Evolutionary conservation across 2,797 vertebrate genomes (phyloP), one percentile per base, ranked within the genome.

Genomic region (Microcaecilia unicolor): DNA sequence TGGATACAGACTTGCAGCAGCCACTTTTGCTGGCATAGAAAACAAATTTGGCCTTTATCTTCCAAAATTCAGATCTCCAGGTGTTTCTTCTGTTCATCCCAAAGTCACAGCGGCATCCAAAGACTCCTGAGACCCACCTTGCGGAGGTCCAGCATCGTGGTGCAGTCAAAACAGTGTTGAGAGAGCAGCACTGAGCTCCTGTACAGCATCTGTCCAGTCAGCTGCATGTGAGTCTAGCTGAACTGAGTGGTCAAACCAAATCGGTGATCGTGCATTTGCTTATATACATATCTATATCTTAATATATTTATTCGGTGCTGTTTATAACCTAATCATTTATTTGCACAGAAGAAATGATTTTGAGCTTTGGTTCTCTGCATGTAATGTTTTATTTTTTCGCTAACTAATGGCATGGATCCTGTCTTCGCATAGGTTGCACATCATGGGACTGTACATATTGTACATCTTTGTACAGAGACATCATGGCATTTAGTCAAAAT

Each of bases 1-100:
- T 18, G 96, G 96, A 50, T 98, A 94, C 67, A 88, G 90, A 57
- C 84, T 98, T 31, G 95, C 96, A 4, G 90, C 93, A 1, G 95
- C 93, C 22, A 95, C 92, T 0, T 98, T 99, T 33, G 93, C 95
- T 6, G 96, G 96, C 7, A 89, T 93, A 45, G 94, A 98, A 70
- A 91, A 90, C 49, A 98, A 97, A 66, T 98, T 98, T 29, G 94
- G 92, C 25, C 83, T 97, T 4, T 91, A 92, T 58, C 83, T 98
- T 55, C 93, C 92, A 15, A 97, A 93, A 68, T 97, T 97, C 71
- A 88, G 67, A 48, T 41, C 87, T 46, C 56, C 81, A 10, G 67
- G 10, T 19, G 41, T 55, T 21, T 28, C 41, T 24, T 51, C 65
- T 36, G 60, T 81, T 58, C 85, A 86, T 40, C 54, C 66, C 40